Conservation (phyloP, 2,888 invertebrate species). For the Cryptocephalus primarius region DNA sequence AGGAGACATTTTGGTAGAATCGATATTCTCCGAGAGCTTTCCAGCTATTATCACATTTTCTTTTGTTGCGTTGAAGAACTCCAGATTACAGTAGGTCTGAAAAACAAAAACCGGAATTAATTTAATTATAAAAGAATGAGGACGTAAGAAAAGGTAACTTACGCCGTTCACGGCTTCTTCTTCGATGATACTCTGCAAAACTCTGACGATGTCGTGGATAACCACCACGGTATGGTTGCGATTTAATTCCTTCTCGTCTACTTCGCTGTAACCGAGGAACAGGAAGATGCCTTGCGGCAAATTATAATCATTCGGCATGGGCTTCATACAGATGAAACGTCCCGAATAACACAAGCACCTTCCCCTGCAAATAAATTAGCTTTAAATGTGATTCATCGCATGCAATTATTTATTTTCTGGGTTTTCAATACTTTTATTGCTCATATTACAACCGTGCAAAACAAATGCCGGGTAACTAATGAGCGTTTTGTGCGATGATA, state of each 20-base stretch:
- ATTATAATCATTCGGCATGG: slow-evolving; percentile 63
- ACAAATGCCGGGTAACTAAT: too few relatives aligned
- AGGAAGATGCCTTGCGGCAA: slow-evolving; percentile 78
- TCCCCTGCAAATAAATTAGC: slow-evolving; percentile 35
- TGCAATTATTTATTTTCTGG: neutral
- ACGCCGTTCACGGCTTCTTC: slow-evolving; percentile 64
- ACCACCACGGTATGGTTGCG: slow-evolving; percentile 74
- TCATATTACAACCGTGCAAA: too few relatives aligned
- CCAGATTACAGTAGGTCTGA: slow-evolving; percentile 76
- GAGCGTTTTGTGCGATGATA: too few relatives aligned
- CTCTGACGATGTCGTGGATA: slow-evolving; percentile 72
- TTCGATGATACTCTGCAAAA: slow-evolving; percentile 68
- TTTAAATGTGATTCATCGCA: neutral
- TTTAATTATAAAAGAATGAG: neutral
- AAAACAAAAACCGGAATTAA: slow-evolving; percentile 23
- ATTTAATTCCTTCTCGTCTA: slow-evolving; percentile 69
- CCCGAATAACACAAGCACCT: slow-evolving; percentile 86
- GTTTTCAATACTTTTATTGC: too few relatives aligned
- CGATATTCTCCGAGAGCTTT: slow-evolving; percentile 54
- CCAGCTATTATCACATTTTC: slow-evolving; percentile 84
- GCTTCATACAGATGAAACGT: slow-evolving; percentile 85
- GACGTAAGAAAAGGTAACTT: slow-evolving; percentile 21
- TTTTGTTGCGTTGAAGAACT: slow-evolving; percentile 74
- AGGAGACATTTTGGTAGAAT: slow-evolving; percentile 51
- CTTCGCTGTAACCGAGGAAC: slow-evolving; percentile 79